A percentile compares a stretch with the other conserved stretches of the same genome.
Conservation (phyloP, 2,888 invertebrate genomes). For the Polyploca ridens region DNA sequence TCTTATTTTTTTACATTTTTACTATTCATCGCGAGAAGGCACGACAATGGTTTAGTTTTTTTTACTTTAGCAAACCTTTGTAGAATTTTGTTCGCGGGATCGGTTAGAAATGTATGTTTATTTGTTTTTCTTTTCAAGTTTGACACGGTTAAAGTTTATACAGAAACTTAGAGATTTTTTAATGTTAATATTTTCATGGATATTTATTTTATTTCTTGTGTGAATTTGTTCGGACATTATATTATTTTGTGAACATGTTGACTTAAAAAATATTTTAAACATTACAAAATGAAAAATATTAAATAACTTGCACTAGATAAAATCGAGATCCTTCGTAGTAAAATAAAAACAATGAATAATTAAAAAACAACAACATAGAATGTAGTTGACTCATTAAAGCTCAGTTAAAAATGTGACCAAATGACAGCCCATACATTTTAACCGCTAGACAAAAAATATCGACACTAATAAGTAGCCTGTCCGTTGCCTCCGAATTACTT, state of each 20-base stretch:
- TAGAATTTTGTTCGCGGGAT: slow-evolving; percentile 22
- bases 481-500: slow-evolving; percentile 56
- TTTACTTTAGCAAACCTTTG: slow-evolving; percentile 24
- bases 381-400: slow-evolving; percentile 26
- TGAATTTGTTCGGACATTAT: too few species aligned
- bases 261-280: too few species aligned
- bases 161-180: neutral
- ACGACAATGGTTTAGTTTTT: slow-evolving; percentile 23
- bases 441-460: slow-evolving; percentile 30
- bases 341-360: neutral
- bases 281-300: too few species aligned
- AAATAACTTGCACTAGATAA: too few species aligned
- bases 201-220: too few species aligned
- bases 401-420: slow-evolving; percentile 22
- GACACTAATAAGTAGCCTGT: slow-evolving; percentile 41
- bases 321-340: neutral
- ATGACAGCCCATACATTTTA: slow-evolving; percentile 41
- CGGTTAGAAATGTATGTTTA: slow-evolving; percentile 13
- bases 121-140: slow-evolving; percentile 17
- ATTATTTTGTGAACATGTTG: too few species aligned
- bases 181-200: neutral
- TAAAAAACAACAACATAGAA: slow-evolving; percentile 1
- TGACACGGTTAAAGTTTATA: neutral
- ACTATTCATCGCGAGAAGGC: slow-evolving; percentile 21
- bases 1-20: slow-evolving; percentile 24